These are phyloP conservation scores for Lycopodina hypogea DNA, from an alignment of 37 sponge, comb jelly and placozoan genomes.

Conservation along the genomic window DNA sequence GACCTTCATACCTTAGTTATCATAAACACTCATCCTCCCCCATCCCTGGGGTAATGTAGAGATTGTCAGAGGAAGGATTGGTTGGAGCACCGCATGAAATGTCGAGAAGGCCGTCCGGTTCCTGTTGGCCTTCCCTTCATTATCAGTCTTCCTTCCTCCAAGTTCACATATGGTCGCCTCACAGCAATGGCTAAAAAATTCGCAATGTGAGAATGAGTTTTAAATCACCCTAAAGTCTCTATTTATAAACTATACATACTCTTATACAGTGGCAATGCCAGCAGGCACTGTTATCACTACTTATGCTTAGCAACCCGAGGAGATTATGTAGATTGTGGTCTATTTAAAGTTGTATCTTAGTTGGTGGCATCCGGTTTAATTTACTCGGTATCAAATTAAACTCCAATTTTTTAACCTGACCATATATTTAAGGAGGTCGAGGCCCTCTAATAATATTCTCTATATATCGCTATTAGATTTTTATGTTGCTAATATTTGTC, in stretches of 20 bases:
- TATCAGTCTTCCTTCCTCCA: slow-evolving; percentile 61
- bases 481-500: too few species aligned
- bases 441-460: too few species aligned
- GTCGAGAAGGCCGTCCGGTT: slow-evolving; percentile 27
- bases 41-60: too few species aligned
- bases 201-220: slow-evolving; percentile 45
- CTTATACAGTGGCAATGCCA: not conserved
- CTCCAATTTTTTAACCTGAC: too few species aligned
- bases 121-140: slow-evolving; percentile 74
- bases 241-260: not conserved
- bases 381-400: too few species aligned
- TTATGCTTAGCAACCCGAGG: not conserved
- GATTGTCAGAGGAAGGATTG: slow-evolving; percentile 66
- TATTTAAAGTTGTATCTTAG: too few species aligned
- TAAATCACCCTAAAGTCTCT: not conserved
- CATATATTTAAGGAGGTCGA: too few species aligned
- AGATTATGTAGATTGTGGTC: too few species aligned
- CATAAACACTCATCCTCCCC: too few species aligned
- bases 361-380: too few species aligned
- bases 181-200: slow-evolving; percentile 38
- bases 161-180: slow-evolving; percentile 63
- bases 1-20: too few species aligned
- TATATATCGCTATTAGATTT: too few species aligned
- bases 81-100: slow-evolving; percentile 41
- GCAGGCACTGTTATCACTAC: not conserved